Evolutionary conservation across 2,113 vertebrate species (phyloP).

Genomic region (Zosterops borbonicus): DNA sequence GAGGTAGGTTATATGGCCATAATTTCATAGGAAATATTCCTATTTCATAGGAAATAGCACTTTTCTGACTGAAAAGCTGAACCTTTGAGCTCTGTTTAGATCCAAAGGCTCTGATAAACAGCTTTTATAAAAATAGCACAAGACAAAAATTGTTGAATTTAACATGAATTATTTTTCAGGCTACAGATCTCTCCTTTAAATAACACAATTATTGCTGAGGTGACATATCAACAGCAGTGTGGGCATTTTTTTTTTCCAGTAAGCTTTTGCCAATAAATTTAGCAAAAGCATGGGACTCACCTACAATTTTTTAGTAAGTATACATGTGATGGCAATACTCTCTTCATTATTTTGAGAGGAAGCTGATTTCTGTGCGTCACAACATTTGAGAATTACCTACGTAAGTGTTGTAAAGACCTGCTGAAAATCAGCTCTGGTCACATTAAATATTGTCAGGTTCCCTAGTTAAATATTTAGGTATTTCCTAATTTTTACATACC

Average conservation of each 20-base stretch:
- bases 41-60: not conserved
- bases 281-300: not conserved
- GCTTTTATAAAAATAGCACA: not conserved
- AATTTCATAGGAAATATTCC: not conserved
- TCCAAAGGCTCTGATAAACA: not conserved
- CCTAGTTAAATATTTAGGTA: constrained; percentile 4
- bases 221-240: not conserved
- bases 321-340: not conserved
- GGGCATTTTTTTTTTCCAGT: not conserved
- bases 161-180: not conserved
- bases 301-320: not conserved
- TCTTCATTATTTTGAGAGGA: not conserved
- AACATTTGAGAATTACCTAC: not conserved
- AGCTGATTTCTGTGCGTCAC: not conserved
- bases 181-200: not conserved
- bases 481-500: constrained; percentile 25
- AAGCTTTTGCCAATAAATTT: not conserved
- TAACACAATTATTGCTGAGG: not conserved
- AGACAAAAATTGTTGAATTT: not conserved
- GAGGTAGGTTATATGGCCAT: not conserved
- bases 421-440: not conserved
- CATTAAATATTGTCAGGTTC: not conserved
- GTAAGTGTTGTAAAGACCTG: not conserved
- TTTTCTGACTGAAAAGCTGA: not conserved
- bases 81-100: not conserved